These are phyloP conservation scores for Xiphias gladius DNA, from an alignment of 2,113 vertebrate genomes.

Conservation along the genomic window DNA sequence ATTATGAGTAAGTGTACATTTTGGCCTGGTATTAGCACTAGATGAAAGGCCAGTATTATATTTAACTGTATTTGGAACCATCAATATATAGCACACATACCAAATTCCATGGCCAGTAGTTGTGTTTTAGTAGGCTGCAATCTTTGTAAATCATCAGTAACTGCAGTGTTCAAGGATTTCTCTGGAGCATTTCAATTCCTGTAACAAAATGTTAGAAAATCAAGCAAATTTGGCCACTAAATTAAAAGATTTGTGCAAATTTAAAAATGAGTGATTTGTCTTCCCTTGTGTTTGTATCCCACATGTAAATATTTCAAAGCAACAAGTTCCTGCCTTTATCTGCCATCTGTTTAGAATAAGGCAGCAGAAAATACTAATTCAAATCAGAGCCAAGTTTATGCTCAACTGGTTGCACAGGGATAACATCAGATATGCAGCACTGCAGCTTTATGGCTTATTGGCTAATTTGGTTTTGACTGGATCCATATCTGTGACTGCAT, in stretches of 20 bases:
- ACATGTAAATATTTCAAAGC: constrained; percentile 41
- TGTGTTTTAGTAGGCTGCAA: neutral
- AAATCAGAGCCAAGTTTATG: constrained; percentile 78
- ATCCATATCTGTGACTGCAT: constrained; percentile 53
- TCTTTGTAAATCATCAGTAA: neutral
- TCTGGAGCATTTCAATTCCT: neutral
- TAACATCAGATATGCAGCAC: constrained; percentile 64
- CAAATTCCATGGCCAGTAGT: neutral
- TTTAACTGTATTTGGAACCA: neutral
- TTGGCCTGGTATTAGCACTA: neutral
- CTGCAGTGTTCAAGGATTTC: neutral
- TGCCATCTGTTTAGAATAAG: constrained; percentile 79
- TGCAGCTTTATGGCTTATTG: constrained; percentile 53
- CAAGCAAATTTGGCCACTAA: neutral
- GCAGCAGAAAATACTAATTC: constrained; percentile 78
- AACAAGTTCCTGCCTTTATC: constrained; percentile 73
- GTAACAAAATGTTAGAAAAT: neutral
- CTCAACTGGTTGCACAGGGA: constrained; percentile 74
- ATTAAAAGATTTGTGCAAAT: neutral
- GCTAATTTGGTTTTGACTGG: constrained; percentile 57
- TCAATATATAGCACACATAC: neutral
- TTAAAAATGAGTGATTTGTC: neutral
- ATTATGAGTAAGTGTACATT: neutral
- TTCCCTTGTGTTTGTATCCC: neutral
- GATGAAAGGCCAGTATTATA: neutral